Evolutionary conservation across 2,888 invertebrate species (phyloP).

Genomic region (Coelinius sp.): DNA sequence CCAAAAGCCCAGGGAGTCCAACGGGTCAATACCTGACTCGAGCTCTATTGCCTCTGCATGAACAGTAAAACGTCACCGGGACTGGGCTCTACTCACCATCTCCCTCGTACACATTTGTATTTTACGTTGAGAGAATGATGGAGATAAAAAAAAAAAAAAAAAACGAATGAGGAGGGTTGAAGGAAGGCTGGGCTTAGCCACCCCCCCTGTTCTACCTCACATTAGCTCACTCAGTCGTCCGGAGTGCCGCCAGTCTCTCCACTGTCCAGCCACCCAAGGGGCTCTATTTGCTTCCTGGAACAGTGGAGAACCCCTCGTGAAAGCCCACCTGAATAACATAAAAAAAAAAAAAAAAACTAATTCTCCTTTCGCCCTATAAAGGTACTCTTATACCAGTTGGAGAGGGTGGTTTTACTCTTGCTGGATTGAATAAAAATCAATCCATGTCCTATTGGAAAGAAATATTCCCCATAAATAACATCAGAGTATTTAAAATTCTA

Average conservation of each 20-base stretch:
- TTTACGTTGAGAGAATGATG: background rate
- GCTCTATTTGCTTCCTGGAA: conserved; percentile 61
- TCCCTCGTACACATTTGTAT: background rate
- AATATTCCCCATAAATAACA: no score
- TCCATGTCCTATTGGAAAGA: no score
- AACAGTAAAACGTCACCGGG: conserved; percentile 64
- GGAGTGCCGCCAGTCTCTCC: conserved; percentile 53
- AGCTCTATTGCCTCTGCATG: conserved; percentile 55
- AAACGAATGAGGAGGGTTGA: conserved; percentile 2
- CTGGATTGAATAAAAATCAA: no score
- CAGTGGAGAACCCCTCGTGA: conserved; percentile 28
- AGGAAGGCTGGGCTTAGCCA: conserved; percentile 30
- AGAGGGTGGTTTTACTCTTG: background rate
- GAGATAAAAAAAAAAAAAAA: no score
- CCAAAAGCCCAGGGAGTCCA: conserved; percentile 62
- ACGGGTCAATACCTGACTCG: conserved; percentile 70
- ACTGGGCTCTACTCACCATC: conserved; percentile 33
- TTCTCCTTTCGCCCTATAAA: background rate
- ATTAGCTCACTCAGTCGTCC: conserved; percentile 61
- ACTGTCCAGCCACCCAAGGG: conserved; percentile 53
- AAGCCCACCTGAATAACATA: background rate
- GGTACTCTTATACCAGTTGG: background rate
- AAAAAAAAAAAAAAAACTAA: background rate
- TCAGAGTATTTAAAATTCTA: no score
- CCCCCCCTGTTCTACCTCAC: conserved; percentile 45